Percentiles rank a stretch among this genome's conserved stretches.
These are phyloP conservation scores for Willowsia nigromaculata DNA, from an alignment of 2,888 invertebrate species.

Conservation along the genomic window DNA sequence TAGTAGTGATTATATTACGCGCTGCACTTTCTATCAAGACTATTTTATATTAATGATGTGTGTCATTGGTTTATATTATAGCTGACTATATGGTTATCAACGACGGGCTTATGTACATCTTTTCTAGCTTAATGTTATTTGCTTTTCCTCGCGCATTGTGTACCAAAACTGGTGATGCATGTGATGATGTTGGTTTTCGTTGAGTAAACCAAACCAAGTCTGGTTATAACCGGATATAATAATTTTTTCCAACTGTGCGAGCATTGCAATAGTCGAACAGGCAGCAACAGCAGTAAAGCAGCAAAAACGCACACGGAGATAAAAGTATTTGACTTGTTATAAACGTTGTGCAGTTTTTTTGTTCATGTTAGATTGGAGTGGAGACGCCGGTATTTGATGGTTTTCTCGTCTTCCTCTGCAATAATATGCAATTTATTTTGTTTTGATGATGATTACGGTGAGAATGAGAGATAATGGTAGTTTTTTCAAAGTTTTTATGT, in stretches of 20 bases:
- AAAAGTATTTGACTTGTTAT: not conserved
- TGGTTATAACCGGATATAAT: constrained; percentile 13
- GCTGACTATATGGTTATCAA: not conserved
- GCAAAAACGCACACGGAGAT: not conserved
- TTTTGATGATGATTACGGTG: not conserved
- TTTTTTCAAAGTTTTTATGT: not conserved
- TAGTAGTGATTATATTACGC: not conserved
- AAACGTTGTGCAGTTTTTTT: not conserved
- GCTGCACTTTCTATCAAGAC: constrained; percentile 1
- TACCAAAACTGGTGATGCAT: not conserved
- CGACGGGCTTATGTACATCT: not conserved
- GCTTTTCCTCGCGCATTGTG: constrained; percentile 16
- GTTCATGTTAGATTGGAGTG: not conserved
- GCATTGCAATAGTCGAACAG: not conserved
- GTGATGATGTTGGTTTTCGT: not conserved
- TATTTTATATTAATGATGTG: not conserved
- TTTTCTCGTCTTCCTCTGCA: not conserved
- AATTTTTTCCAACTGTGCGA: not conserved
- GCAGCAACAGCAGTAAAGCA: not conserved
- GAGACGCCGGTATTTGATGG: not conserved
- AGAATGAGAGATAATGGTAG: not conserved
- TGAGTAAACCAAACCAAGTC: not conserved
- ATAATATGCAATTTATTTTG: not conserved
- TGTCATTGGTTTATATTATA: not conserved
- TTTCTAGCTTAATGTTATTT: constrained; percentile 14